Evolutionary conservation across 2,797 vertebrate species (phyloP).

Genomic region (Siniperca obscura): DNA sequence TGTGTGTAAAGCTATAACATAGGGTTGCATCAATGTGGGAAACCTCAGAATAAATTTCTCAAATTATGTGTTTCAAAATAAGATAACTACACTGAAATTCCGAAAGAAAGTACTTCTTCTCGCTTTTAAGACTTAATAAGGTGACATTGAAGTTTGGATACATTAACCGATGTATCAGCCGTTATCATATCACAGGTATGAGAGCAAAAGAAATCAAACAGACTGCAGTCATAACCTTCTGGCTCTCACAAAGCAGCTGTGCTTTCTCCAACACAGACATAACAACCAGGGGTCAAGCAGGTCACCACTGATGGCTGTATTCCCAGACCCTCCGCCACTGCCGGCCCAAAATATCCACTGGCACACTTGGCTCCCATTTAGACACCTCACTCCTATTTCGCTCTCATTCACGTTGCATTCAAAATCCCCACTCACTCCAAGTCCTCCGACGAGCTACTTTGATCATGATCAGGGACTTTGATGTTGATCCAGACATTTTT

Average conservation of each 20-base stretch:
- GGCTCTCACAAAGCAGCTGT: slow-evolving; percentile 59
- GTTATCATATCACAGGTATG: neutral
- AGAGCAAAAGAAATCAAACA: slow-evolving; percentile 26
- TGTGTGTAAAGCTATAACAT: neutral
- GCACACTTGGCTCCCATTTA: slow-evolving; percentile 66
- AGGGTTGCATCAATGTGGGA: neutral
- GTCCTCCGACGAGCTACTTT: neutral
- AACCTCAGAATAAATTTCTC: neutral
- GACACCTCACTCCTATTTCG: slow-evolving; percentile 31
- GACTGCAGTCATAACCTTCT: slow-evolving; percentile 15
- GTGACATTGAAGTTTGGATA: neutral
- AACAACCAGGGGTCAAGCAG: slow-evolving; percentile 65
- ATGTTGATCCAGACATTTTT: slow-evolving; percentile 7
- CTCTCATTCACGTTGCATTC: slow-evolving; percentile 20
- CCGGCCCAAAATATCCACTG: slow-evolving; percentile 65
- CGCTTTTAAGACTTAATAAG: neutral
- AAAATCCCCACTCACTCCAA: neutral
- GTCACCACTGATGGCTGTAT: slow-evolving; percentile 58
- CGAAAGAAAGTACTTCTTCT: neutral
- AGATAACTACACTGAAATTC: neutral
- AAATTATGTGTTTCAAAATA: neutral
- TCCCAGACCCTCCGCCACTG: slow-evolving; percentile 62
- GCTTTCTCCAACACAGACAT: slow-evolving; percentile 65
- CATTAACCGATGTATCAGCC: slow-evolving; percentile 3
- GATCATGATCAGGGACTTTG: slow-evolving; percentile 5